Evolutionary conservation across 2,888 invertebrate genomes (phyloP).

Genomic region (Hermaeophaga mercurialis): DNA sequence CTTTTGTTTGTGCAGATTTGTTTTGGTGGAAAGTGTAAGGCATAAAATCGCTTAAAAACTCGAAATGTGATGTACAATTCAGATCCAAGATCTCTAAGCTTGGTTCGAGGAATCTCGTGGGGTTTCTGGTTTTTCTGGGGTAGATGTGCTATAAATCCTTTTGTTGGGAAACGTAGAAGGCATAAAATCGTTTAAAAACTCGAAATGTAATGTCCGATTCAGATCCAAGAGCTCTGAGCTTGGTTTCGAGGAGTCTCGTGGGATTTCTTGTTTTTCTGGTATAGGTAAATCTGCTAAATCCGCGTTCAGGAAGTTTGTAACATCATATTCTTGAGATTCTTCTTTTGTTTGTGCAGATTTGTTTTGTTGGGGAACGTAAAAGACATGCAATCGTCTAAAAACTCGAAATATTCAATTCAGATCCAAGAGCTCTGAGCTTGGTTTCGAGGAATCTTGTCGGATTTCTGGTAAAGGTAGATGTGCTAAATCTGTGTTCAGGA

Average conservation of each 20-base stretch:
- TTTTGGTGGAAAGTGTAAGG: slow-evolving; percentile 55
- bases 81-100: slow-evolving; percentile 51
- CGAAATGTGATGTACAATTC: slow-evolving; percentile 44
- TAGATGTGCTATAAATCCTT: slow-evolving; percentile 40
- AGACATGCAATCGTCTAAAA: slow-evolving; percentile 54
- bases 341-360: slow-evolving; percentile 6
- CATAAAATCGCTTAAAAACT: slow-evolving; percentile 53
- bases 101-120: slow-evolving; percentile 34
- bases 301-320: slow-evolving; percentile 51
- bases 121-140: slow-evolving; percentile 26
- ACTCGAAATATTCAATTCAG: slow-evolving; percentile 48
- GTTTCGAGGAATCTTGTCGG: slow-evolving; percentile 33
- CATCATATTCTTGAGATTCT: slow-evolving; percentile 30
- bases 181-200: slow-evolving; percentile 53
- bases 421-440: slow-evolving; percentile 50
- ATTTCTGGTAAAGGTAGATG: slow-evolving; percentile 31
- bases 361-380: slow-evolving; percentile 54
- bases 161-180: slow-evolving; percentile 55
- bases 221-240: slow-evolving; percentile 51
- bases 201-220: slow-evolving; percentile 44
- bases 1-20: neutral
- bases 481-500: slow-evolving; percentile 53
- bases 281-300: slow-evolving; percentile 46
- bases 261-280: slow-evolving; percentile 24
- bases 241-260: slow-evolving; percentile 37